Base-by-base conservation (phyloP, 2,888 invertebrate genomes). In the Dryococelus australis region DNA sequence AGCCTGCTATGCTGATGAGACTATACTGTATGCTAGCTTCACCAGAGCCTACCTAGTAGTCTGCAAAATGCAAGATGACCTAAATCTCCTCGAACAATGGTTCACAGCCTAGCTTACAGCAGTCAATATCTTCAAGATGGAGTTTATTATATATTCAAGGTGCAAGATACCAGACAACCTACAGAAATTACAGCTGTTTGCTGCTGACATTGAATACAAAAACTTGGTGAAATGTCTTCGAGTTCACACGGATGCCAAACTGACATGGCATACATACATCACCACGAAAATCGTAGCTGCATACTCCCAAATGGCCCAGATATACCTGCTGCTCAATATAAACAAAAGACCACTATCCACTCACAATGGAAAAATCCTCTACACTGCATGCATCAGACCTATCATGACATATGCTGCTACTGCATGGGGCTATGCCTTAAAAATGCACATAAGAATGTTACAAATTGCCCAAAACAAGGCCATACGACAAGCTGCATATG, bases 1-100 rank as follows among this genome's bases (percentile, higher is more conserved):
- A 28, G 85, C 65, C 13, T 24, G 81, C 16, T 87, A 86, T 47
- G 83, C 86, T 12, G 86, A 86, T n/a, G 83, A 87, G 53, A 87
- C 83, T 0, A 85, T 51, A 8, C 13, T 6, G 51, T 51, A 79
- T 24, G 84, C 86, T 5, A 35, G 81, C 47, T 86, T 51, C 9
- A 20, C 13, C 9, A 28, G 35, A 28, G 35, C 43, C 8, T n/a
- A 13, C 24, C 12, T 51, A 8, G 51, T 81, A 12, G 27, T 28
- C 47, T 28, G 26, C 13, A 35, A 35, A 13, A 83, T 87, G 10
- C 87, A 86, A 83, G 28, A 83, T 1, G 65, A 65, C 16, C 53
- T 87, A 16, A 84, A 87, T n/a, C 20, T 26, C 4, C 65, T 87
- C 12, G 86, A 86, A 12, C 5, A 9, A 24, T 87, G 86, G 86